A percentile compares a stretch with the other conserved stretches of the same genome.
phyloP scores from a whole-genome alignment of 2,888 invertebrate species.

The Cordylochernes scorpioides region DNA sequence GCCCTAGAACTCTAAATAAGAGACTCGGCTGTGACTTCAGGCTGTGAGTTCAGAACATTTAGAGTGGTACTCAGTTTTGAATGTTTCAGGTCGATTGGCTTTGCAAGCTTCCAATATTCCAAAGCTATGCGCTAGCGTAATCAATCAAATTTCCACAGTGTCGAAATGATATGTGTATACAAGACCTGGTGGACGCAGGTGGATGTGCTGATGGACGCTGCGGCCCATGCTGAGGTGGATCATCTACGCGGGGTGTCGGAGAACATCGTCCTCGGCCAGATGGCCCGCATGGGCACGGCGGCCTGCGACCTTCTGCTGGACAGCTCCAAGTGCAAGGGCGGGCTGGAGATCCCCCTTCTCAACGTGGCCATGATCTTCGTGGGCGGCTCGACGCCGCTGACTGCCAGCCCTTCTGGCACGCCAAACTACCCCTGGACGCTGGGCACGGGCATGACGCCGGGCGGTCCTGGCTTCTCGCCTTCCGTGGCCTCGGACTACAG shows the following conservation, averaged over 20 bases:
- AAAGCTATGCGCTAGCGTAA: too few relatives aligned
- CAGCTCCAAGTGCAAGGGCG: conserved; percentile 91
- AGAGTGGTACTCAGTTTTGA: too few relatives aligned
- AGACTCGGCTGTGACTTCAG: too few relatives aligned
- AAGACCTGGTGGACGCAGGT: too few relatives aligned
- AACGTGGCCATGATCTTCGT: conserved; percentile 34
- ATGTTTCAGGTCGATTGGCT: too few relatives aligned
- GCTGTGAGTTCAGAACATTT: too few relatives aligned
- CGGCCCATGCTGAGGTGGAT: conserved; percentile 92
- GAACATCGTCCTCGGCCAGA: conserved; percentile 94
- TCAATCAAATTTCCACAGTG: too few relatives aligned
- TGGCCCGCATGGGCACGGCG: conserved; percentile 89
- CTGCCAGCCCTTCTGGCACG: conserved; percentile 42
- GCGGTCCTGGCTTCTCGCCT: conserved; percentile 85
- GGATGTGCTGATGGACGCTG: conserved; percentile 90
- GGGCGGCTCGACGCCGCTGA: conserved; percentile 45
- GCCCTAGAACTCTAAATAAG: too few relatives aligned
- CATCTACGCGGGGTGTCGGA: conserved; percentile 96
- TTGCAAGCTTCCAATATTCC: too few relatives aligned
- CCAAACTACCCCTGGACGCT: conserved; percentile 50
- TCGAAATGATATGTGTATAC: too few relatives aligned
- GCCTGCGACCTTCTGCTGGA: conserved; percentile 89
- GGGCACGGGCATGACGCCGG: conserved; percentile 86
- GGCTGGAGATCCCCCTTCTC: conserved; percentile 64
- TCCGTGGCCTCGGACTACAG: conserved; percentile 79